Evolutionary conservation across 2,797 vertebrate species (phyloP), one percentile per base, ranked within the genome.

Genomic region (Microhierax caerulescens): DNA sequence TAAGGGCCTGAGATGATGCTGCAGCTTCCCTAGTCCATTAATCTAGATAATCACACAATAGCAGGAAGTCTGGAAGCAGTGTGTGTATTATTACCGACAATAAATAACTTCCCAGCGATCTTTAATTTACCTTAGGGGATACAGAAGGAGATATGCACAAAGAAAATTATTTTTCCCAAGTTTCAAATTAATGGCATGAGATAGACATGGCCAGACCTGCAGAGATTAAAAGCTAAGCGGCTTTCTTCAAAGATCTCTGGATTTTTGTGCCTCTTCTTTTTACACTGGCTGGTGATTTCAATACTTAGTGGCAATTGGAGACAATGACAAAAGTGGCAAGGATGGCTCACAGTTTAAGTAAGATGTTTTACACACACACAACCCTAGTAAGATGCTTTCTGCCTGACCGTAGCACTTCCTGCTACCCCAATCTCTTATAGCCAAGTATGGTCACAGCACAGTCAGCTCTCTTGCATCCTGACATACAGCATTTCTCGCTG

Each of bases 11-110:
- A 94, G 90, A 95, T 82, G 78, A 84, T 91, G 94, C 67, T 92
- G 92, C 89, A 96, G 43, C 91, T 97, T 96, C 89, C 75, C 85
- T 76, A 68, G 94, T 72, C 94, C 93, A 95, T 96, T 95, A 95
- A 97, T 96, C 95, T 92, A 88, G 91, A 94, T 78, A 95, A 95
- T 95, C 65, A 4, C 86, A 92, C 90, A 85, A 91, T 88, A 87
- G 91, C 94, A 97, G 90, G 95, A 95, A 95, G 95, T 93, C 93
- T 93, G 89, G 85, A 89, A 95, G 94, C 95, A 85, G 74, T 32
- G 88, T 92, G 88, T 85, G 45, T 72, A 69, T 94, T 94, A 93
- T 95, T 94, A 92, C 78, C 0, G 8, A 91, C 89, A 93, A 97
- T 87, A 96, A 97, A 96, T 91, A 95, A 97, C 76, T 72, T 94